Base-by-base conservation (phyloP, 2,113 vertebrate species). In the Connochaetes taurinus region DNA sequence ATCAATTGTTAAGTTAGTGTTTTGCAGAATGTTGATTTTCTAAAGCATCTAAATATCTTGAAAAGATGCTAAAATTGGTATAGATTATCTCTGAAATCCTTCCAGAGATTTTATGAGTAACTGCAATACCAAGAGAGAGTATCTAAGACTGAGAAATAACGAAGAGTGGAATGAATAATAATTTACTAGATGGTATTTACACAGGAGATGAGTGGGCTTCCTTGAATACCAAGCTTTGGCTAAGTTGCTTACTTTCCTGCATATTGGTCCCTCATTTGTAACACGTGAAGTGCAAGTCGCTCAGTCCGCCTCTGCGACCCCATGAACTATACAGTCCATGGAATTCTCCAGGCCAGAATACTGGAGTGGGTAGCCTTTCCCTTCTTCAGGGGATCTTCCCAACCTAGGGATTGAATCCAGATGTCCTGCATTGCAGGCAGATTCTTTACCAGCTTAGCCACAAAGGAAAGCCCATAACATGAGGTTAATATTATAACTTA, bases 21-120 rank as follows among this genome's bases (percentile, higher is more conserved):
- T 91, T 17, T 87, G 6, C 33, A 94, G 67, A 93, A 88, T 85
- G 64, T 11, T 90, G 40, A 93, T 62, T 97, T 88, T 29, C 60
- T 82, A 83, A 82, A 94, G 52, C 23, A 95, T 78, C 40, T 74
- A 87, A 89, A 47, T 80, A 47, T 25, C 47, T 88, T 83, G 31
- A 93, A 52, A 90, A 94, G 71, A 96, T 91, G 53, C 8, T 97
- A 23, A 93, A 19, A 19, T 85, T 86, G 52, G 53, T 83, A 12
- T 11, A 83, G 31, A 91, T 78, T 27, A 43, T 62, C 33, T 62
- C 29, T 76, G 21, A 80, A 88, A 3, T 92, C 40, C 52, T 92
- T 92, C 23, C 40, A 90, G 19, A 97, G 15, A 97, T 92, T 90
- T 97, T 94, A 83, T n/a, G 31, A 92, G 43, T 76, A 67, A 88